Evolutionary conservation across 1,140 invertebrate genomes (phyloP), one percentile per base, ranked within the genome.

Genomic region (Megathymus violae): DNA sequence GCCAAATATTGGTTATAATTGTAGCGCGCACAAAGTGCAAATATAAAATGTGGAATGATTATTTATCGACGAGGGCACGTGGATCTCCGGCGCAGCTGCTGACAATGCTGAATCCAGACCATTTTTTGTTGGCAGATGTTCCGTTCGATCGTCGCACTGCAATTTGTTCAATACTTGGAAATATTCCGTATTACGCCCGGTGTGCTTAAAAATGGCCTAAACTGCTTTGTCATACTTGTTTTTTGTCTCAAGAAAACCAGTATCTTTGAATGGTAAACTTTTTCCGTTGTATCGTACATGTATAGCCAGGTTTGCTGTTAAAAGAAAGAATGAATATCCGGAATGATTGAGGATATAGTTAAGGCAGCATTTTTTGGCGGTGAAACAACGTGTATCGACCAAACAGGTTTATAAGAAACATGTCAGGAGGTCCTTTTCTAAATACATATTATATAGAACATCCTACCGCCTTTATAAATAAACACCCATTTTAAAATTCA

Each of bases 331-430:
- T 31, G 27, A 31, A 31, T 1, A 31, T 31, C 4, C 27, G 27
- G 27, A 31, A 31, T 31, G 27, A 31, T 31, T 31, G 27, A 31
- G 27, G 27, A 31, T 31, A 31, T 31, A 7, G 27, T 4, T 4
- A 31, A 31, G 9, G 9, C 9, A 7, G 22, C 3, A 6, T 25
- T 56, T 56, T 43, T 79, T 80, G 67, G 65, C 70, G 71, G 63
- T 70, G 76, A 71, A 77, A 76, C 76, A 80, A 48, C 72, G 71
- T 78, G 71, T 68, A 79, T 78, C 64, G 77, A 74, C 62, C 67
- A 70, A 88, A 90, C 88, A 85, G 88, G 88, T 90, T 90, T 79
- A 62, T 52, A 78, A 80, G 82, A 88, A 87, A 88, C 88, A 83
- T 88, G 88, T 90, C 85, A 88, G 87, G 84, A 87, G 85, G 82